Base-by-base conservation (phyloP, 2,797 vertebrate genomes). In the Channa striata region DNA sequence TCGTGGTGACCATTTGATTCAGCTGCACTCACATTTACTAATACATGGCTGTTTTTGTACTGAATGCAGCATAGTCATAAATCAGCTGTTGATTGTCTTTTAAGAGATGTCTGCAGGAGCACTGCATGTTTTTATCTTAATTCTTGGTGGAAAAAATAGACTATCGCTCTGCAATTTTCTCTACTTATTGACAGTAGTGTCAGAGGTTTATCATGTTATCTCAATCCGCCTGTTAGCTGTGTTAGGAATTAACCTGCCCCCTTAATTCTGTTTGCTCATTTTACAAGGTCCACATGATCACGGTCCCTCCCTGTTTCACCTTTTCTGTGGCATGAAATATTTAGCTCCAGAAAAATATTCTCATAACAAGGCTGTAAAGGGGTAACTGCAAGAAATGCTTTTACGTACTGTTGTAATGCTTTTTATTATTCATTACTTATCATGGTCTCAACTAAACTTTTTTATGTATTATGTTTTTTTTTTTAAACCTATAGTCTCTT, bases 1-100 rank as follows among this genome's bases (percentile, higher is more conserved):
- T 51, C 2, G 13, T 42, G 54, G 63, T n/a, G 43, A 44, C 56
- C 49, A 37, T 48, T 51, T 54, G 77, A 77, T 64, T 59, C 48
- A 60, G 60, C 37, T 21, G 4, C 30, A n/a, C 7, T 61, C 5
- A 12, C 50, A 46, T 37, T 30, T 33, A 56, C 61, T 37, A 10
- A 7, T 63, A 42, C 58, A 12, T 23, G 39, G 19, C 48, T 47
- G 33, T 49, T 66, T 16, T 60, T n/a, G 20, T 14, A 60, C 52
- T 40, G 37, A 49, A 40, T 2, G 4, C 19, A 42, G n/a, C 58
- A 7, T 2, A 8, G 39, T 57, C 20, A 12, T 69, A 50, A 70
- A 59, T 67, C 23, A 5, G 21, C 39, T 30, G 60, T 66, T 21
- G 1, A 62, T 56, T 19, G 44, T 71, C 25, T 23, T 47, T 30